phyloP scores from a whole-genome alignment of 2,797 vertebrate species.

The Erethizon dorsatum region DNA sequence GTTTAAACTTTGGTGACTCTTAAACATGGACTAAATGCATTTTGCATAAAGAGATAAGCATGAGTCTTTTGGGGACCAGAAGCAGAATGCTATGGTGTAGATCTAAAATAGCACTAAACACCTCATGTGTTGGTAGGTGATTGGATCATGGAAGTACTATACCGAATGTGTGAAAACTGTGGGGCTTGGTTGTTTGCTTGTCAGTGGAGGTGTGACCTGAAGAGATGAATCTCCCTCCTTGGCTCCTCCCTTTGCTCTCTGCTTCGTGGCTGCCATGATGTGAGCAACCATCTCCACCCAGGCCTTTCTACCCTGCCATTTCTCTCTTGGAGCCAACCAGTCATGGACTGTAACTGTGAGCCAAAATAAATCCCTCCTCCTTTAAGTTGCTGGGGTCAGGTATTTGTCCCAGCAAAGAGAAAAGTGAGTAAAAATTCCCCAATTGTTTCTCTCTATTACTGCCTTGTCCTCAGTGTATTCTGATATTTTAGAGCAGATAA shows the following conservation, averaged over 20 bases:
- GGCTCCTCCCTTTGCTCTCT: neutral
- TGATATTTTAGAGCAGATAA: neutral
- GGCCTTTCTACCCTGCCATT: neutral
- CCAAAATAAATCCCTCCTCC: neutral
- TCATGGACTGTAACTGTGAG: neutral
- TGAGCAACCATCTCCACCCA: neutral
- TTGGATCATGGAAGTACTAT: neutral
- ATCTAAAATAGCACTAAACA: neutral
- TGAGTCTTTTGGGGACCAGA: neutral
- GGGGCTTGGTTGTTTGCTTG: neutral
- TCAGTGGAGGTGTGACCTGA: neutral
- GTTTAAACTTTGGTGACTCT: neutral
- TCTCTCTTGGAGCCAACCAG: neutral
- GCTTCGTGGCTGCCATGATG: neutral
- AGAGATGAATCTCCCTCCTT: neutral
- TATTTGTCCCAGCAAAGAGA: neutral
- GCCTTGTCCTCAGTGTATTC: neutral
- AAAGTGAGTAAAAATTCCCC: neutral
- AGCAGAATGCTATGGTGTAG: neutral
- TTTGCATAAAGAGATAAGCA: neutral
- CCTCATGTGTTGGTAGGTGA: neutral
- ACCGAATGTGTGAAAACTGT: neutral
- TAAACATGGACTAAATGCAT: neutral
- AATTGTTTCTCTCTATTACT: neutral
- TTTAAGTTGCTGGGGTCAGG: neutral